Conservation (phyloP, 2,888 invertebrate genomes). For the Danaus chrysippus region DNA sequence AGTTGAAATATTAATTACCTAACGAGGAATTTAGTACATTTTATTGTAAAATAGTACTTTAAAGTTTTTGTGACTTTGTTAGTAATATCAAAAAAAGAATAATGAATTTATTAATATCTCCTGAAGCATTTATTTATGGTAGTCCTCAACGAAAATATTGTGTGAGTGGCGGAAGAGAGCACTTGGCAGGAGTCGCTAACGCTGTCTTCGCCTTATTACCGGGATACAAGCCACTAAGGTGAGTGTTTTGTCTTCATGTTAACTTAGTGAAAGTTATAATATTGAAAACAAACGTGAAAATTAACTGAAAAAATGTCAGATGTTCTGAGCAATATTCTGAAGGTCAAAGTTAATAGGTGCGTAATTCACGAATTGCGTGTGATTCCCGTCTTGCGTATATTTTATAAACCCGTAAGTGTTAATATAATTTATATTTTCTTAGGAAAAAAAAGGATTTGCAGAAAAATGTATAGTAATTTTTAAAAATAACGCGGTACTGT, state of each 20-base stretch:
- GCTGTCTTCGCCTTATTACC: slow-evolving; percentile 35
- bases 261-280: background rate
- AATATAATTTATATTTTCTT: no score
- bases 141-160: slow-evolving; percentile 12
- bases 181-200: slow-evolving; percentile 30
- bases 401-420: no score
- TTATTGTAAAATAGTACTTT: no score
- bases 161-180: slow-evolving; percentile 34
- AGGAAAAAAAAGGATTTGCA: no score
- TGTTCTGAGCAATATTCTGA: background rate
- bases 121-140: slow-evolving; percentile 1
- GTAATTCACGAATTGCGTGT: slow-evolving; percentile 5
- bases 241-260: slow-evolving; percentile 20
- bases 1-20: no score
- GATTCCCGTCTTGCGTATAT: background rate
- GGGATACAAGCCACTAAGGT: slow-evolving; percentile 22
- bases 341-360: slow-evolving; percentile 2
- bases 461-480: no score
- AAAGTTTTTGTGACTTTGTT: no score
- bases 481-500: no score
- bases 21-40: no score
- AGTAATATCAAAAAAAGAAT: background rate
- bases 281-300: background rate
- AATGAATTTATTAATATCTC: background rate
- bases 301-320: background rate